Percentiles rank a stretch among this genome's conserved stretches.
Conservation (phyloP, 2,113 vertebrate genomes). For the Arenaria interpres region DNA sequence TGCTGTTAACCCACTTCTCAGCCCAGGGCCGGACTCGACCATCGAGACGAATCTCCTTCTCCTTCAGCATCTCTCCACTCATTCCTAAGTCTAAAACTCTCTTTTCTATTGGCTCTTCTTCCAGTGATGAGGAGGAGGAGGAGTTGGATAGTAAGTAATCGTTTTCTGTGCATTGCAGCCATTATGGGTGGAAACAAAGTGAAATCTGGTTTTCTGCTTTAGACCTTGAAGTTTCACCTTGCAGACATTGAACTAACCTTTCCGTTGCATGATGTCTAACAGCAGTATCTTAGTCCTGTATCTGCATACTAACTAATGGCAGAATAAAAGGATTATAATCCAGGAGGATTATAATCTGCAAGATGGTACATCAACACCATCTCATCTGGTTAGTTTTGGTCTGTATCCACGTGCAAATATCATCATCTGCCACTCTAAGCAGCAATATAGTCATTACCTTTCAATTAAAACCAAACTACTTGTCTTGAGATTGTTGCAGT, state of each 20-base stretch:
- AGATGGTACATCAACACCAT: neutral
- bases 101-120: constrained; percentile 87
- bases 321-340: neutral
- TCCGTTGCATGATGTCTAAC: neutral
- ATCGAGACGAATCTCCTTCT: constrained; percentile 88
- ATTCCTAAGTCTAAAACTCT: constrained; percentile 90
- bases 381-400: neutral
- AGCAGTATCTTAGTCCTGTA: neutral
- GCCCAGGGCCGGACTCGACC: constrained; percentile 78
- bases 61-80: constrained; percentile 90
- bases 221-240: neutral
- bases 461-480: neutral
- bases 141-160: constrained; percentile 88
- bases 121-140: constrained; percentile 91
- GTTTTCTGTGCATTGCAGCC: constrained; percentile 7
- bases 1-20: constrained; percentile 79
- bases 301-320: neutral
- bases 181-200: neutral
- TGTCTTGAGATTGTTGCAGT: neutral
- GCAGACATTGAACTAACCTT: neutral
- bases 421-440: neutral
- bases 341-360: neutral
- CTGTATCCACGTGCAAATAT: neutral
- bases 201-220: neutral
- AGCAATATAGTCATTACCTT: neutral